phyloP scores from a whole-genome alignment of 2,888 invertebrate species.

The Microdon myrmicae region DNA sequence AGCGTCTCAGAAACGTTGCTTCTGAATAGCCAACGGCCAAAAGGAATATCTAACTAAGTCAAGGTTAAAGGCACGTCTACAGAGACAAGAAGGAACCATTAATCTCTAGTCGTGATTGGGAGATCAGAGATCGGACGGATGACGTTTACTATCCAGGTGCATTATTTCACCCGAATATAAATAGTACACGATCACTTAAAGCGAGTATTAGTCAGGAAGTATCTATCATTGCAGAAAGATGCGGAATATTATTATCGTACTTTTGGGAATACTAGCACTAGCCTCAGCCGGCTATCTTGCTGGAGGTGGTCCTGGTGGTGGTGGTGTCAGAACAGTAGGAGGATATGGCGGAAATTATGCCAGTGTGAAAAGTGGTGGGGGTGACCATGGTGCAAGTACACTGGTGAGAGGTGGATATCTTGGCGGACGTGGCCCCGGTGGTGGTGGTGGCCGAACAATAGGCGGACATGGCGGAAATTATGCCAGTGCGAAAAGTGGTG shows the following conservation, averaged over 20 bases:
- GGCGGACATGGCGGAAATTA: constrained; percentile 55
- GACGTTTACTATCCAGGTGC: no score
- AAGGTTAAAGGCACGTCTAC: no score
- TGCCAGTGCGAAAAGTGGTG: constrained; percentile 58
- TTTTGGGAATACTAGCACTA: constrained; percentile 53
- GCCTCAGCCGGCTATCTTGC: constrained; percentile 56
- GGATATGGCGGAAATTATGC: constrained; percentile 57
- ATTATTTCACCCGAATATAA: no score
- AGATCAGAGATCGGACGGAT: no score
- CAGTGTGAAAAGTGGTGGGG: constrained; percentile 58
- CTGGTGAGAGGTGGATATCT: constrained; percentile 58
- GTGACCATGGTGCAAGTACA: constrained; percentile 53
- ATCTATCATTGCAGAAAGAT: constrained; percentile 59
- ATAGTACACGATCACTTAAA: not conserved
- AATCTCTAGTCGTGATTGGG: no score
- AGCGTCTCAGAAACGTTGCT: no score
- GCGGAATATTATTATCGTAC: constrained; percentile 25
- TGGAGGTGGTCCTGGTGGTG: constrained; percentile 28
- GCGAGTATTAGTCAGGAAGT: constrained; percentile 44
- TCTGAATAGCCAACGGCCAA: no score
- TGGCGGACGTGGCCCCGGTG: constrained; percentile 61
- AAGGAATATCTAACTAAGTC: no score
- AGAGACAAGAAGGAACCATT: no score
- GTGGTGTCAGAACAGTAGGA: constrained; percentile 61
- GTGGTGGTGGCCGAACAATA: constrained; percentile 56